These are phyloP conservation scores for Drosophila flavopinicola DNA, from an alignment of 2,888 invertebrate species.

Conservation along the genomic window DNA sequence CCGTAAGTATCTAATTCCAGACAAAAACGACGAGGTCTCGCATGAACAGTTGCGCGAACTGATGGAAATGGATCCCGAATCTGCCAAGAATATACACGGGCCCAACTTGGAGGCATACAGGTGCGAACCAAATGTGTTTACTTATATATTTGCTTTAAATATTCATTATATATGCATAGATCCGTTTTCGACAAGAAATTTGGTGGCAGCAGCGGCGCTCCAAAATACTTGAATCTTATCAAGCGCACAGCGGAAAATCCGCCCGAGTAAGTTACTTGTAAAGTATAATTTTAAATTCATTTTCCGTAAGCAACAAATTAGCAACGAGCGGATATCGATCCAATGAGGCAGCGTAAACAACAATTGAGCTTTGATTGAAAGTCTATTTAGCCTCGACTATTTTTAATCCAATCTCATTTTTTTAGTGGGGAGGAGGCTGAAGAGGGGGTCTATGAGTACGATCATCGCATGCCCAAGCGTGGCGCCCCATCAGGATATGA, in stretches of 20 bases:
- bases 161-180: slow-evolving; percentile 33
- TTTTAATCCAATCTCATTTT: slow-evolving; percentile 17
- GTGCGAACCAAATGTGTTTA: slow-evolving; percentile 16
- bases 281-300: slow-evolving; percentile 70
- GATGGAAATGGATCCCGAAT: slow-evolving; percentile 76
- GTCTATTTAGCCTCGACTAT: not conserved
- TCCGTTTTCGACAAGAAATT: slow-evolving; percentile 77
- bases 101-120: slow-evolving; percentile 70
- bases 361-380: slow-evolving; percentile 22
- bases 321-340: slow-evolving; percentile 24
- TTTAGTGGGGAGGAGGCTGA: slow-evolving; percentile 67
- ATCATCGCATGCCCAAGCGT: slow-evolving; percentile 67
- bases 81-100: slow-evolving; percentile 71
- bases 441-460: slow-evolving; percentile 68
- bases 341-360: slow-evolving; percentile 10
- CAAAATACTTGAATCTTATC: slow-evolving; percentile 75
- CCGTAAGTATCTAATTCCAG: slow-evolving; percentile 80
- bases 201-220: slow-evolving; percentile 53
- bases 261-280: slow-evolving; percentile 77
- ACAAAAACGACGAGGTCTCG: slow-evolving; percentile 80
- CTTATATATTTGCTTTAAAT: not conserved
- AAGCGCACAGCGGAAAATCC: slow-evolving; percentile 75
- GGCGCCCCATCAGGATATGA: slow-evolving; percentile 65
- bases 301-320: slow-evolving; percentile 27
- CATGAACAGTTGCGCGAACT: slow-evolving; percentile 75